Percentiles rank a stretch among this genome's conserved stretches.
Evolutionary conservation across 1,140 invertebrate species (phyloP).

Genomic region (Platyscapa corneri): DNA sequence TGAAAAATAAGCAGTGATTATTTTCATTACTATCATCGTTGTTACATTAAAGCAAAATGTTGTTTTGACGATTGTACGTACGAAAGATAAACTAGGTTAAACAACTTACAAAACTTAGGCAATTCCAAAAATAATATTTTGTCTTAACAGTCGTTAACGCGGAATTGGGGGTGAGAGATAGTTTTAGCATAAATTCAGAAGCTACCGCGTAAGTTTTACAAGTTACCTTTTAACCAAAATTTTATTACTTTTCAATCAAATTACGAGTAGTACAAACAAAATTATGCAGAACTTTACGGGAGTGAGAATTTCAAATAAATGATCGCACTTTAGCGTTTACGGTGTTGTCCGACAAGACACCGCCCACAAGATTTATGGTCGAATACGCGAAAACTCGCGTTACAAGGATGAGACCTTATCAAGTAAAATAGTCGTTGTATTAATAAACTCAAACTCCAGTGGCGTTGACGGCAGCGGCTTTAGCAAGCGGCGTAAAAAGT

Average conservation of each 20-base stretch:
- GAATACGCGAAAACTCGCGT: too few relatives aligned
- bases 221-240: background rate
- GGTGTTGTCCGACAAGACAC: background rate
- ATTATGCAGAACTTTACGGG: background rate
- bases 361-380: too few relatives aligned
- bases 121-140: background rate
- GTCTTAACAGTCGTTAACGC: background rate
- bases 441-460: too few relatives aligned
- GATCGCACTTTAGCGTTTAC: background rate
- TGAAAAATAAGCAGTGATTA: background rate
- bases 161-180: background rate
- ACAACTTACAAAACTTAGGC: background rate
- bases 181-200: background rate
- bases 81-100: background rate
- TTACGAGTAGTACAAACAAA: background rate
- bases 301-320: background rate
- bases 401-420: too few relatives aligned
- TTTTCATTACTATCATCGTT: background rate
- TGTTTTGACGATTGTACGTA: background rate
- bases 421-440: background rate
- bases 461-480: too few relatives aligned
- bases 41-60: background rate
- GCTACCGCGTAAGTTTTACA: too few relatives aligned
- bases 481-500: too few relatives aligned
- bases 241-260: background rate